Evolutionary conservation across 2,113 vertebrate species (phyloP).

Genomic region (Cololabis saira): DNA sequence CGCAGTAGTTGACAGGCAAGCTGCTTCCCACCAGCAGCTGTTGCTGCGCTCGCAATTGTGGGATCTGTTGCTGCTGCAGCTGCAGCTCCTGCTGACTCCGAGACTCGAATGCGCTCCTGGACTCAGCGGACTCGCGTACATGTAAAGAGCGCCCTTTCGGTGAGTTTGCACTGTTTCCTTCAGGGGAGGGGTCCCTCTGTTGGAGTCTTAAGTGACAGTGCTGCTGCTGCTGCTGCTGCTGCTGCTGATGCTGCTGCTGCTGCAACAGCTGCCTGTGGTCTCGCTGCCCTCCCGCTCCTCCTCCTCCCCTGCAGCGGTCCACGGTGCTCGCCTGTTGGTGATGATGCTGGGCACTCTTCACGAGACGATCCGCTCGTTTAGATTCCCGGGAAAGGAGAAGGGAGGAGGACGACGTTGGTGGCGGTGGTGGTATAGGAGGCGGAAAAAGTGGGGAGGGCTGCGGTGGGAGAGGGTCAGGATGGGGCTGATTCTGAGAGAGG

Average conservation of each 20-base stretch:
- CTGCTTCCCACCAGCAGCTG: constrained; percentile 80
- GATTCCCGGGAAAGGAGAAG: constrained; percentile 68
- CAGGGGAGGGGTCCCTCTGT: constrained; percentile 80
- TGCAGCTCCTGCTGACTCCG: constrained; percentile 68
- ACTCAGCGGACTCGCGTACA: constrained; percentile 69
- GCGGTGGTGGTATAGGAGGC: constrained; percentile 69
- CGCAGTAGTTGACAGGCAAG: constrained; percentile 80
- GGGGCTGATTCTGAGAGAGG: constrained; percentile 64
- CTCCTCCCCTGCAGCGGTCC: constrained; percentile 78
- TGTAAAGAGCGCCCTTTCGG: constrained; percentile 74
- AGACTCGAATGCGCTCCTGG: constrained; percentile 65
- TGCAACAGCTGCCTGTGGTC: constrained; percentile 79
- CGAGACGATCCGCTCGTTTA: constrained; percentile 66
- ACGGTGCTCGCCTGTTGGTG: constrained; percentile 76
- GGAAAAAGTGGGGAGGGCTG: constrained; percentile 78
- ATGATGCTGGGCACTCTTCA: constrained; percentile 76
- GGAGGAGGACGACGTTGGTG: constrained; percentile 68
- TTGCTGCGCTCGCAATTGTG: constrained; percentile 77
- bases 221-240: constrained; percentile 70
- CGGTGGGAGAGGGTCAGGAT: constrained; percentile 64
- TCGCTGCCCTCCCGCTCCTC: constrained; percentile 76
- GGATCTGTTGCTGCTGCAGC: constrained; percentile 70
- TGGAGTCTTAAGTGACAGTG: constrained; percentile 73
- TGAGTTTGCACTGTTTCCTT: constrained; percentile 74
- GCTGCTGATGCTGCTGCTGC: constrained; percentile 19